These are phyloP conservation scores for Pachyramphus minor DNA, from an alignment of 2,113 vertebrate genomes.

Conservation along the genomic window DNA sequence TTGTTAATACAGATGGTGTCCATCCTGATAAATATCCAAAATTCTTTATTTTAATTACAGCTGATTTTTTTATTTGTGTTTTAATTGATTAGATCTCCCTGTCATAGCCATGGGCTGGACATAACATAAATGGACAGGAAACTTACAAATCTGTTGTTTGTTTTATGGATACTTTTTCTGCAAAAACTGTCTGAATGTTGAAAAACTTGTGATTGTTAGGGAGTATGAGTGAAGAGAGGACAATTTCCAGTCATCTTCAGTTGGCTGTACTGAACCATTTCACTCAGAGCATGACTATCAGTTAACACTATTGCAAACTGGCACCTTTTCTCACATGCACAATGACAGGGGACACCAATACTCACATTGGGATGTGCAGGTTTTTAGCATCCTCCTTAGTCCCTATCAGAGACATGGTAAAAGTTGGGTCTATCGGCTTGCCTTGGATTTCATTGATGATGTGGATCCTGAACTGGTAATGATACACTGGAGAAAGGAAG, in stretches of 20 bases:
- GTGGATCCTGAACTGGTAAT: constrained; percentile 92
- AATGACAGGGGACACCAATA: background rate
- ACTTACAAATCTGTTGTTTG: background rate
- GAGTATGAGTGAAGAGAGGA: background rate
- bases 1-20: background rate
- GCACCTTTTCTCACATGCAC: background rate
- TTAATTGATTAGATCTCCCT: background rate
- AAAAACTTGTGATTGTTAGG: background rate
- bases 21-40: background rate
- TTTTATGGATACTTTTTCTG: background rate
- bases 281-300: background rate
- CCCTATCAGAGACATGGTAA: constrained; percentile 82
- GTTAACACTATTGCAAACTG: background rate
- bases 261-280: background rate
- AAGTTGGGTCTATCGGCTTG: constrained; percentile 70
- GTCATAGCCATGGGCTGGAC: background rate
- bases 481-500: constrained; percentile 77
- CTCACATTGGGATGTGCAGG: constrained; percentile 83
- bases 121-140: background rate
- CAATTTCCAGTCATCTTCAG: background rate
- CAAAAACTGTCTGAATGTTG: background rate
- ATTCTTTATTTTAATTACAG: background rate
- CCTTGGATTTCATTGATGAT: constrained; percentile 79
- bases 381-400: constrained; percentile 80
- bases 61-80: background rate